These are phyloP conservation scores for Meliscaeva auricollis DNA, from an alignment of 2,888 invertebrate species.

Conservation along the genomic window DNA sequence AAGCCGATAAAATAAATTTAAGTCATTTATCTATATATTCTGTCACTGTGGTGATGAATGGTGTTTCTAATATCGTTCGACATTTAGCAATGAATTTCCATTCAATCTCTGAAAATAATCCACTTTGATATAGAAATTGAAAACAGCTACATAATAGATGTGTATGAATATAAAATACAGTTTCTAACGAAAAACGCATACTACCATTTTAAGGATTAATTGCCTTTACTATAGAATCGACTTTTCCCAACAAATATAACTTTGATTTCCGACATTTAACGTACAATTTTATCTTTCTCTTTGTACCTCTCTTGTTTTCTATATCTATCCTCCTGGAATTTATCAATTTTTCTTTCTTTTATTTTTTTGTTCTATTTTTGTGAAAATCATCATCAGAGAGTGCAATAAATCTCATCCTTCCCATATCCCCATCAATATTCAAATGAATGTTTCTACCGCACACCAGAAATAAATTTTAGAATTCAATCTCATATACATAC, in stretches of 20 bases:
- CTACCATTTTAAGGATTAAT: slow-evolving; percentile 8
- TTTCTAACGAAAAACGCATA: not conserved
- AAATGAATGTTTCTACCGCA: slow-evolving; percentile 6
- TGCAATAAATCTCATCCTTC: slow-evolving; percentile 13
- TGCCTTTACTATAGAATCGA: slow-evolving; percentile 1
- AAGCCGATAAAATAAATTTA: not conserved
- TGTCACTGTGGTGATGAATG: slow-evolving; percentile 3
- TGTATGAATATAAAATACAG: not conserved
- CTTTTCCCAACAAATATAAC: slow-evolving; percentile 2
- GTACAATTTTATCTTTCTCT: not conserved
- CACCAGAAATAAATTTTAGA: slow-evolving; percentile 3
- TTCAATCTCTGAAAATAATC: not conserved
- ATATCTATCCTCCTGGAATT: not conserved
- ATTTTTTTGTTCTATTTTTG: not conserved
- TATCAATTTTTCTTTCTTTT: slow-evolving; percentile 9
- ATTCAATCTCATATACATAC: slow-evolving; percentile 3
- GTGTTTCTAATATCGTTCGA: slow-evolving; percentile 1
- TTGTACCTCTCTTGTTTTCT: not conserved
- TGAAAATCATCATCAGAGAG: slow-evolving; percentile 8
- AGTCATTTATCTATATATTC: not conserved
- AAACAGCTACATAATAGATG: not conserved
- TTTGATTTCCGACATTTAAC: slow-evolving; percentile 1
- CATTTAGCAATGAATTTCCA: slow-evolving; percentile 19
- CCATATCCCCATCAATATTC: slow-evolving; percentile 11
- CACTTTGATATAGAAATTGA: not conserved